Conservation (phyloP, 2,113 vertebrate genomes). For the Prietella phreatophila region DNA sequence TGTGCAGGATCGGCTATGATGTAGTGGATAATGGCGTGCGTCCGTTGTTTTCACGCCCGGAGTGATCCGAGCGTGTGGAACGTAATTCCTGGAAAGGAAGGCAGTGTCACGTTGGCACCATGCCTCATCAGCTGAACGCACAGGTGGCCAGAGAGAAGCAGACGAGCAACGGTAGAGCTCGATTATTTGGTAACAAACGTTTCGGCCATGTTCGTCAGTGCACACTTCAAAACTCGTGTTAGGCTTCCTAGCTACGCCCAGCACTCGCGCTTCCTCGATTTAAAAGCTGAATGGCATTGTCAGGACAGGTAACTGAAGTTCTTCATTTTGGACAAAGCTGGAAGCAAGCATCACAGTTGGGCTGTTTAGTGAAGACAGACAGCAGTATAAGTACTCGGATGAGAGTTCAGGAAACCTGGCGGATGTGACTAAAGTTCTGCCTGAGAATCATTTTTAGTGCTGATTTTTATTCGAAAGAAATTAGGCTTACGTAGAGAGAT, state of each 20-base stretch:
- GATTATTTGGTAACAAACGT: background rate
- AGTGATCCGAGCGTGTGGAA: slow-evolving; percentile 24
- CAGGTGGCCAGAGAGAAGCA: slow-evolving; percentile 37
- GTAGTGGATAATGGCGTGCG: background rate
- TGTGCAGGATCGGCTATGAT: background rate
- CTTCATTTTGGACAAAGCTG: background rate
- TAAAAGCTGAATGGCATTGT: background rate
- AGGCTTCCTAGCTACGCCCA: background rate
- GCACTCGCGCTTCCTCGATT: background rate
- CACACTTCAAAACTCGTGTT: background rate
- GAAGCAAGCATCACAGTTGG: background rate
- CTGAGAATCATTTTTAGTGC: background rate
- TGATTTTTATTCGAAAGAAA: background rate
- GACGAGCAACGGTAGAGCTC: background rate
- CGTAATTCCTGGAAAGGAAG: slow-evolving; percentile 41
- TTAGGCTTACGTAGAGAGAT: background rate
- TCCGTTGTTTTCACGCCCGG: slow-evolving; percentile 19
- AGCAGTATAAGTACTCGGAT: background rate
- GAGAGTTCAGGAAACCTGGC: background rate
- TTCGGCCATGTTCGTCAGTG: background rate
- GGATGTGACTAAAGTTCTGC: background rate
- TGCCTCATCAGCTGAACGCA: slow-evolving; percentile 48
- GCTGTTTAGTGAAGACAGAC: background rate
- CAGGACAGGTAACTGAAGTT: background rate
- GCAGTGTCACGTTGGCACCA: slow-evolving; percentile 41